Evolutionary conservation across 2,113 vertebrate genomes (phyloP).

Genomic region (Macquaria ambigua): DNA sequence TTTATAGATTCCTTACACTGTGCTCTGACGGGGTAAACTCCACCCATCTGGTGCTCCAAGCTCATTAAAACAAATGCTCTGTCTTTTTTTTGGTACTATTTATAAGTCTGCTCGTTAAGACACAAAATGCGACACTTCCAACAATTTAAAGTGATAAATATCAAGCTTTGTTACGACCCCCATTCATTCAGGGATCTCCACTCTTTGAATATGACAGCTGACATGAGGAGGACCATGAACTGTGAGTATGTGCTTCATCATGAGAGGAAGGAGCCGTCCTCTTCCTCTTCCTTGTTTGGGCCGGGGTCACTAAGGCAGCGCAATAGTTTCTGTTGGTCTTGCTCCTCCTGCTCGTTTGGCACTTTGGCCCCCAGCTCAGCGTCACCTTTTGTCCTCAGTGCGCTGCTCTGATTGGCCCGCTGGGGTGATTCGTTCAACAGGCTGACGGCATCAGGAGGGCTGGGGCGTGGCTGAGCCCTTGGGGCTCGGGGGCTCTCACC

Average conservation of each 20-base stretch:
- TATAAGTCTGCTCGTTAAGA: background rate
- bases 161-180: conserved; percentile 27
- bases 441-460: conserved; percentile 81
- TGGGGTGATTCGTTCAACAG: conserved; percentile 82
- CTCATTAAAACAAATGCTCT: conserved; percentile 35
- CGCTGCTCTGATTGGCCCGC: conserved; percentile 40
- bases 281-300: conserved; percentile 85
- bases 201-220: background rate
- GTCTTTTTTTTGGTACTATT: background rate
- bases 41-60: conserved; percentile 18
- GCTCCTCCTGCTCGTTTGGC: conserved; percentile 79
- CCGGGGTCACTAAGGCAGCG: conserved; percentile 93
- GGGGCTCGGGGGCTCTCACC: conserved; percentile 72
- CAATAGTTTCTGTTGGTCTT: conserved; percentile 82
- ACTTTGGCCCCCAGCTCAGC: conserved; percentile 53
- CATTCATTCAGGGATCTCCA: background rate
- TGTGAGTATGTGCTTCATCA: conserved; percentile 14
- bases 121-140: background rate
- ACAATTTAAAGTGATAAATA: conserved; percentile 24
- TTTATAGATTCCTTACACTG: background rate
- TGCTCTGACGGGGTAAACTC: conserved; percentile 31
- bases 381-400: background rate
- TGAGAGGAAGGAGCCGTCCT: conserved; percentile 84
- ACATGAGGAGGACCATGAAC: background rate
- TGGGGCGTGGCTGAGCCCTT: conserved; percentile 76